Evolutionary conservation across 2,797 vertebrate genomes (phyloP), one percentile per base, ranked within the genome.

Genomic region (Mormyrops attenuatus): DNA sequence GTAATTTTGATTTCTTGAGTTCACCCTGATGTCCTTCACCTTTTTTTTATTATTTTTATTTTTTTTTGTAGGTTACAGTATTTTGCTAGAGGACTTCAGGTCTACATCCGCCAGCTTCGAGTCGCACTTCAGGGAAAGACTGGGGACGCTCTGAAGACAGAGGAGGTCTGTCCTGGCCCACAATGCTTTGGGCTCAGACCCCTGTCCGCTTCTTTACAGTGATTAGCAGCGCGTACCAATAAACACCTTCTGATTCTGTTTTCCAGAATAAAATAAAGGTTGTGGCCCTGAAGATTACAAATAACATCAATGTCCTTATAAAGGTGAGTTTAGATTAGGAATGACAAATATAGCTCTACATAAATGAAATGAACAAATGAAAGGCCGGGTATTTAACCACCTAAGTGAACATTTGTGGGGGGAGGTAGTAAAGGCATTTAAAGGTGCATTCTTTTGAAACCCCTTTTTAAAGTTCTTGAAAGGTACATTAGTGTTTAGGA

Each of bases 221-320:
- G 63, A 26, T n/a, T 15, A 44, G 87, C 15, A 15, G 3, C 22
- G 0, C 8, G 1, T 55, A 26, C 69, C 26, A 86, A 4, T 17
- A 52, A 69, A 17, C n/a, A 2, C 7, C 34, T n/a, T 52, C 8
- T n/a, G 89, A 88, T 82, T 88, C 88, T 92, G 8, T 91, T 86
- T 93, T 93, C 63, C 94, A 99, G 99, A 99, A 99, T 95, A 99
- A 99, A 95, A 99, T 99, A 91, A 99, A 99, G 96, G 99, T 99
- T 90, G 99, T 99, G 93, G 98, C 99, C 89, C 95, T 99, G 92
- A 99, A 99, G 96, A 99, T 99, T 94, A 99, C 98, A 82, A 99
- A 98, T 95, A 99, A 99, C 94, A 99, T 99, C 92, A 99, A 99
- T 63, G 95, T 99, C 94, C 97, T 99, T 94, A 99, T 99, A 93